Conservation (phyloP, 1,140 invertebrate genomes). For the Lanistes nyassanus region DNA sequence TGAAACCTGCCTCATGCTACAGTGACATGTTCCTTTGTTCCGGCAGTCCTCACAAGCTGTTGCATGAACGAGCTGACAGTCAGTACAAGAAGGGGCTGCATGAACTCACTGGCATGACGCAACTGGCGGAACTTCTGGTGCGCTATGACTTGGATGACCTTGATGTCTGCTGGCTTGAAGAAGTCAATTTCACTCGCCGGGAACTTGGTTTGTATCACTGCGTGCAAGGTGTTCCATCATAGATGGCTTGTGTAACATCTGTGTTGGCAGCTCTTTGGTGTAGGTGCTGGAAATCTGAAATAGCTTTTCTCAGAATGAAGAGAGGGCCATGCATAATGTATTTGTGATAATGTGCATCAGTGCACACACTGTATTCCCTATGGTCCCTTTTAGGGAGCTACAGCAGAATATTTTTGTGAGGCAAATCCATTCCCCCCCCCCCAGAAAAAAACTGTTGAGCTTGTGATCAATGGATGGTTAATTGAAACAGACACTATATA, state of each 20-base stretch:
- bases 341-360: too few species aligned
- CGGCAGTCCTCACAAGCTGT: slow-evolving; percentile 93
- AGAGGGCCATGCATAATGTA: too few species aligned
- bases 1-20: too few species aligned
- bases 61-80: slow-evolving; percentile 82
- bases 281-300: too few species aligned
- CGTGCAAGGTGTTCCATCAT: too few species aligned
- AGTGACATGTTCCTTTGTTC: slow-evolving; percentile 60
- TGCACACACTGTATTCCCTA: not conserved
- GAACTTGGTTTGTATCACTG: slow-evolving; percentile 66
- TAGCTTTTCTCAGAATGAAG: too few species aligned
- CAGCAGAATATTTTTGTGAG: not conserved
- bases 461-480: too few species aligned
- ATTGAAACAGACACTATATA: too few species aligned
- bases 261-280: too few species aligned
- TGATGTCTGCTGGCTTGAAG: slow-evolving; percentile 90
- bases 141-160: slow-evolving; percentile 94
- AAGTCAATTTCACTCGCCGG: slow-evolving; percentile 87
- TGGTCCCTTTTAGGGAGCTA: too few species aligned
- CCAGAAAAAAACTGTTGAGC: not conserved
- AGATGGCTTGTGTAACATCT: too few species aligned
- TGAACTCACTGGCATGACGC: slow-evolving; percentile 84
- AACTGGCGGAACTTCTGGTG: slow-evolving; percentile 87
- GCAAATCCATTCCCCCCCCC: not conserved
- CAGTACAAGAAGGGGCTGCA: slow-evolving; percentile 86